Percentiles rank a stretch among this genome's conserved stretches.
Evolutionary conservation across 2,113 vertebrate species (phyloP).

Genomic region (Petaurus breviceps): DNA sequence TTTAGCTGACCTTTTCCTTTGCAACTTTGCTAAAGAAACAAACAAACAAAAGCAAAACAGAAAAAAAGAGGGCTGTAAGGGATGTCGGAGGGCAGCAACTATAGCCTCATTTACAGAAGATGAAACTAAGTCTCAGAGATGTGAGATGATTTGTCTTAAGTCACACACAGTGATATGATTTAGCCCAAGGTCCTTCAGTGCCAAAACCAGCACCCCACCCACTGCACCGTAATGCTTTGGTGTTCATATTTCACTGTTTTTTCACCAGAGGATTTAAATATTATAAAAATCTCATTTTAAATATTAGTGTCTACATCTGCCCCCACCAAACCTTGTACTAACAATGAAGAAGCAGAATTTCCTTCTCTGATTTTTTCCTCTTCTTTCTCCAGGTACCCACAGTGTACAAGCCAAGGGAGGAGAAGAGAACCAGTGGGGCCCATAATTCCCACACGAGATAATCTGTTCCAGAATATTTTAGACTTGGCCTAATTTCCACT

Average conservation of each 20-base stretch:
- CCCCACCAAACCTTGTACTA: background rate
- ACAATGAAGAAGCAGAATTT: background rate
- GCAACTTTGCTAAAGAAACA: background rate
- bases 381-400: background rate
- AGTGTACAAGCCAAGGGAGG: background rate
- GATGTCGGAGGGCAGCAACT: background rate
- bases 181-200: background rate
- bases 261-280: background rate
- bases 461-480: background rate
- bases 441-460: background rate
- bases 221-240: background rate
- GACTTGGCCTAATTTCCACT: background rate
- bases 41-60: too few relatives aligned
- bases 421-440: background rate
- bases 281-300: background rate
- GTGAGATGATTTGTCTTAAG: background rate
- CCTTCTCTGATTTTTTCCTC: background rate
- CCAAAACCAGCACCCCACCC: background rate
- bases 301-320: background rate
- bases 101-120: background rate
- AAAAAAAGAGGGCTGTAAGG: background rate
- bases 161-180: background rate
- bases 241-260: background rate
- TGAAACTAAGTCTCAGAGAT: conserved; percentile 1
- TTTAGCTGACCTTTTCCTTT: background rate